Evolutionary conservation across 2,797 vertebrate species (phyloP).

Genomic region (Mormyrus proboscirostris): DNA sequence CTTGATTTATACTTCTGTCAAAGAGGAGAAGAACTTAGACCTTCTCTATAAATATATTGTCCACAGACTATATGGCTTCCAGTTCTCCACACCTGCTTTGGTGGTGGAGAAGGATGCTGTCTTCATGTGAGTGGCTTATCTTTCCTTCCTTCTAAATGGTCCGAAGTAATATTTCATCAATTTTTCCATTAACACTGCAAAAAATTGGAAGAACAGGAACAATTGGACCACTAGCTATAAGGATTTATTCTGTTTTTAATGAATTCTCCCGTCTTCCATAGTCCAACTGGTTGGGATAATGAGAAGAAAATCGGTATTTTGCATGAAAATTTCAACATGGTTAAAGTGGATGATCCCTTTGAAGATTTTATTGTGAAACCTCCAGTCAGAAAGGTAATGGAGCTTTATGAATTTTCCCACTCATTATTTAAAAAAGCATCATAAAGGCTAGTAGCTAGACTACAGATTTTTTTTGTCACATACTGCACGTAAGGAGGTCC

Average conservation of each 20-base stretch:
- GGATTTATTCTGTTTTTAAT: neutral
- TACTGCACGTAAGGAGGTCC: neutral
- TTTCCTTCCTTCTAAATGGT: neutral
- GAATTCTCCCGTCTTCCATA: slow-evolving; percentile 34
- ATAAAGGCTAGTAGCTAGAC: neutral
- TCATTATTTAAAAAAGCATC: neutral
- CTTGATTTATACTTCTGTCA: slow-evolving; percentile 96
- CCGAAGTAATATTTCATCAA: neutral
- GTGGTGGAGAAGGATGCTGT: slow-evolving; percentile 99
- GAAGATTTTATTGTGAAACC: slow-evolving; percentile 90
- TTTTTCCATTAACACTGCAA: neutral
- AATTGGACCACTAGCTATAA: neutral
- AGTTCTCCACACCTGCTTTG: slow-evolving; percentile 86
- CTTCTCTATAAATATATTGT: slow-evolving; percentile 96
- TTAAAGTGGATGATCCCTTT: slow-evolving; percentile 86
- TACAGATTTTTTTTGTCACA: neutral
- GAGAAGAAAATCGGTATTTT: slow-evolving; percentile 98
- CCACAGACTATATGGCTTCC: slow-evolving; percentile 95
- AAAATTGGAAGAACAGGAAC: neutral
- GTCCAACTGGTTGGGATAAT: slow-evolving; percentile 98
- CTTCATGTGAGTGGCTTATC: slow-evolving; percentile 80
- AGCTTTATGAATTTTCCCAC: neutral
- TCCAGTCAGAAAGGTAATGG: slow-evolving; percentile 83
- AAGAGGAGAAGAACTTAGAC: slow-evolving; percentile 96
- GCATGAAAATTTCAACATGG: slow-evolving; percentile 89